These are phyloP conservation scores for Rhadina sibilatrix DNA, from an alignment of 2,113 vertebrate species.

Conservation along the genomic window DNA sequence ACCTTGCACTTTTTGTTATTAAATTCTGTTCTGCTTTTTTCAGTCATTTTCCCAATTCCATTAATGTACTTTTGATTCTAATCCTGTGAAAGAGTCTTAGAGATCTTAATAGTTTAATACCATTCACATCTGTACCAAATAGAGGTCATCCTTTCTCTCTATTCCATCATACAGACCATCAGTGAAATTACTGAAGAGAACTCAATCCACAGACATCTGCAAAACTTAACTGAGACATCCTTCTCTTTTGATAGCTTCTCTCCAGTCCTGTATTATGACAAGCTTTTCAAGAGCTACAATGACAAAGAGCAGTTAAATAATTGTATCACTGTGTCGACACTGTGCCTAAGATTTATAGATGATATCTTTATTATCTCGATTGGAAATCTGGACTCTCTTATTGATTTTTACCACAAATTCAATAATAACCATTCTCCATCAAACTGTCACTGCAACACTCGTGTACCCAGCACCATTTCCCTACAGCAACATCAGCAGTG, in stretches of 20 bases:
- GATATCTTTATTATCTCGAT: neutral
- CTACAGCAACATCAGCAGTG: neutral
- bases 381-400: slow-evolving; percentile 5
- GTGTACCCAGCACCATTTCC: neutral
- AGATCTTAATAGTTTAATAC: neutral
- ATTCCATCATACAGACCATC: neutral
- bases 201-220: neutral
- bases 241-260: neutral
- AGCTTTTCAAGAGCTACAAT: neutral
- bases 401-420: slow-evolving; percentile 49
- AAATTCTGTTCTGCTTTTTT: neutral
- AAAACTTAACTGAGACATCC: neutral
- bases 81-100: neutral
- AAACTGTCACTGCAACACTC: neutral
- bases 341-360: neutral
- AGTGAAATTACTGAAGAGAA: neutral
- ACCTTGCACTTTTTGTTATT: neutral
- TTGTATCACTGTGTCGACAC: neutral
- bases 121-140: neutral
- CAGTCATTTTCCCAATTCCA: neutral
- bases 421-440: slow-evolving; percentile 16
- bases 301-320: slow-evolving; percentile 5
- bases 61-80: neutral
- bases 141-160: neutral
- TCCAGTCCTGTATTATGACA: neutral